Percentiles rank a stretch among this genome's conserved stretches.
phyloP scores from a whole-genome alignment of 2,888 invertebrate species.

The Axea sp. region DNA sequence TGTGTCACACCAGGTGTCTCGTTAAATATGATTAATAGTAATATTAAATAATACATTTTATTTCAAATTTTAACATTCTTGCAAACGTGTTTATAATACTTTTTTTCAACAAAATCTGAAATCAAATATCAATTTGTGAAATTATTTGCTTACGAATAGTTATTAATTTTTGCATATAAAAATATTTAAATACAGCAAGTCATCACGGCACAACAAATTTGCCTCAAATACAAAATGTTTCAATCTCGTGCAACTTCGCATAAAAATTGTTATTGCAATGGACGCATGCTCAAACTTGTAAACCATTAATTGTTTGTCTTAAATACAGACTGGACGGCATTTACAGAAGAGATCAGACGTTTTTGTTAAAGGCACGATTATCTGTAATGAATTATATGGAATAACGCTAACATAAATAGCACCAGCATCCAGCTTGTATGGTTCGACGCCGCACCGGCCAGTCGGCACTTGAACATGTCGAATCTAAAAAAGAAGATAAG shows the following conservation, averaged over 20 bases:
- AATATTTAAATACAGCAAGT: no score
- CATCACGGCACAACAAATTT: neutral
- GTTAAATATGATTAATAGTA: no score
- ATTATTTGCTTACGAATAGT: no score
- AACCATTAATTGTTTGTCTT: conserved; percentile 3
- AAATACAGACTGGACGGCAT: conserved; percentile 39
- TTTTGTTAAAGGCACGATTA: conserved; percentile 9
- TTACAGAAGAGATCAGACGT: conserved; percentile 30
- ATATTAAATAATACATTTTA: no score
- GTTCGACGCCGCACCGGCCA: conserved; percentile 89
- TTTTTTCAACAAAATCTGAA: no score
- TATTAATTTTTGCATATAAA: no score
- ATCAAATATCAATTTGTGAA: no score
- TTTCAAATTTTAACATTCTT: no score
- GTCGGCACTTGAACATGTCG: conserved; percentile 94
- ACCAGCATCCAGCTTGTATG: conserved; percentile 81
- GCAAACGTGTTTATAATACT: no score
- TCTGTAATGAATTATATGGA: conserved; percentile 61
- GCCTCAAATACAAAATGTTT: conserved; percentile 10
- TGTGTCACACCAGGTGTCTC: no score
- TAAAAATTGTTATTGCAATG: neutral
- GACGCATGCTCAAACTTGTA: conserved; percentile 16
- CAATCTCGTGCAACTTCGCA: no score
- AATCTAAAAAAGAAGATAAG: conserved; percentile 81
- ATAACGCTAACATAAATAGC: conserved; percentile 65